phyloP scores from a whole-genome alignment of 2,888 invertebrate species.

The Drosophila imparisetae region DNA sequence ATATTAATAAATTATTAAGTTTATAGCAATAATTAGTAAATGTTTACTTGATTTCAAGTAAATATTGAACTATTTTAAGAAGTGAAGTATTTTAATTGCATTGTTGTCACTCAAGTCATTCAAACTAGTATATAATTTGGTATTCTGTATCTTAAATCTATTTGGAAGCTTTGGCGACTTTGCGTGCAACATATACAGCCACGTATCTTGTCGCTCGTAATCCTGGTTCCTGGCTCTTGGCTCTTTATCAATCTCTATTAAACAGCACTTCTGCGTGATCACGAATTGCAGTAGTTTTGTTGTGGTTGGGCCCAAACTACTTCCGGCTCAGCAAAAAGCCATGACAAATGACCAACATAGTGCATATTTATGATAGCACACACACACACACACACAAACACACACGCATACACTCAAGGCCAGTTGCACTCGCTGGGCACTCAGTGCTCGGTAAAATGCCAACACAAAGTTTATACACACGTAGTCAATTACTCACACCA shows the following conservation, averaged over 20 bases:
- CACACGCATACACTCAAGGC: constrained; percentile 52
- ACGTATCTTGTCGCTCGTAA: background rate
- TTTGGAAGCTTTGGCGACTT: background rate
- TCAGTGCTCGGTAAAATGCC: constrained; percentile 66
- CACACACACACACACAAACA: constrained; percentile 14
- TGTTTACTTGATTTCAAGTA: background rate
- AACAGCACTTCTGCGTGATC: constrained; percentile 48
- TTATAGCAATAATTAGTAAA: too few relatives aligned
- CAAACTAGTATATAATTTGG: background rate
- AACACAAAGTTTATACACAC: constrained; percentile 78
- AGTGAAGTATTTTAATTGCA: background rate
- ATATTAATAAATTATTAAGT: background rate
- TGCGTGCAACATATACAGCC: background rate
- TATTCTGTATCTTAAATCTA: background rate
- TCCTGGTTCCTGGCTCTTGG: background rate
- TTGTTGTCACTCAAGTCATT: background rate
- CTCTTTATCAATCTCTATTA: constrained; percentile 73
- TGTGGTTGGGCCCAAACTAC: constrained; percentile 33
- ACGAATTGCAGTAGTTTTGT: constrained; percentile 43
- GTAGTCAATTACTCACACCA: constrained; percentile 79
- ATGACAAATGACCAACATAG: constrained; percentile 74
- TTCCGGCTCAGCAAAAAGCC: constrained; percentile 48
- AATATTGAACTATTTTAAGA: background rate
- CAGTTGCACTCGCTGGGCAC: constrained; percentile 51
- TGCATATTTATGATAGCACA: constrained; percentile 74